A percentile compares a stretch with the other conserved stretches of the same genome.
Conservation (phyloP, 2,888 invertebrate species). For the Lasioglossum lativentre region DNA sequence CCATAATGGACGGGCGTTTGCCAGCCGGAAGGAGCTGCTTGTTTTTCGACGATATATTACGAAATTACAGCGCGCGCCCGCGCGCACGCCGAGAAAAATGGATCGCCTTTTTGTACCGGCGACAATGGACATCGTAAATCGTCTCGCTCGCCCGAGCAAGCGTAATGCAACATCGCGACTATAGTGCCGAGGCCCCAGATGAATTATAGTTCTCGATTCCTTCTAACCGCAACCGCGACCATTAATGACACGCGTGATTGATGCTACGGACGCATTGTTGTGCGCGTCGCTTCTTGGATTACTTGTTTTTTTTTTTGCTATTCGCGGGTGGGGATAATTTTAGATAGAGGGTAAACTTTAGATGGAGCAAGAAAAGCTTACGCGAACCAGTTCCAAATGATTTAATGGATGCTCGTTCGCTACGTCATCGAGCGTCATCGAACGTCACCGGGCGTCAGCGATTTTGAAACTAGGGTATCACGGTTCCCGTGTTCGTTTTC, state of each 20-base stretch:
- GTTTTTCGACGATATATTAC: slow-evolving; percentile 11
- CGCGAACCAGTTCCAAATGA: no score
- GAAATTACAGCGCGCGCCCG: neutral
- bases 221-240: slow-evolving; percentile 59
- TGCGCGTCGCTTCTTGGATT: slow-evolving; percentile 26
- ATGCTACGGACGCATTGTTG: slow-evolving; percentile 52
- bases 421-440: neutral
- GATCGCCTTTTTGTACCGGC: slow-evolving; percentile 27
- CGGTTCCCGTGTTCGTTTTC: neutral
- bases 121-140: slow-evolving; percentile 59
- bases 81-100: neutral
- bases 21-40: neutral
- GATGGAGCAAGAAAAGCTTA: no score
- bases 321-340: slow-evolving; percentile 17
- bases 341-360: neutral
- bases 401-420: no score
- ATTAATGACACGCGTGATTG: slow-evolving; percentile 65
- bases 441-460: slow-evolving; percentile 21
- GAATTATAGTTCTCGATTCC: slow-evolving; percentile 50
- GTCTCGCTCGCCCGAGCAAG: slow-evolving; percentile 3
- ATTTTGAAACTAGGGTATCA: slow-evolving; percentile 11
- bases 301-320: neutral
- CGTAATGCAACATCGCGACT: slow-evolving; percentile 32
- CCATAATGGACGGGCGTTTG: neutral
- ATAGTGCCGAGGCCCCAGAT: slow-evolving; percentile 7